Conservation (phyloP, 2,113 vertebrate genomes). For the Cranoglanis bouderius region DNA sequence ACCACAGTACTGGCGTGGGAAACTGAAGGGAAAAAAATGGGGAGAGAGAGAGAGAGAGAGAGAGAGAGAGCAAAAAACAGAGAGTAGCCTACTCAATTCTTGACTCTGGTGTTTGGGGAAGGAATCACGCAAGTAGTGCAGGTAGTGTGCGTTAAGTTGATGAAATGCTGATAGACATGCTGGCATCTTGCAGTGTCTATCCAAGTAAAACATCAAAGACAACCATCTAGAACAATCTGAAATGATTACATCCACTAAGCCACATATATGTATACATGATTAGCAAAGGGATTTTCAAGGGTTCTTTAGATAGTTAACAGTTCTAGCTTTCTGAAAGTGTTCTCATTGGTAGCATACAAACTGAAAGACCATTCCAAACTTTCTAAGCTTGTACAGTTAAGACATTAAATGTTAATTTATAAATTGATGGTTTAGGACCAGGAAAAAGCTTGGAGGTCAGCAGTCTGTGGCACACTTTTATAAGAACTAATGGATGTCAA, state of each 20-base stretch:
- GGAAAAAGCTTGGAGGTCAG: background rate
- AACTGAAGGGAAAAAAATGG: slow-evolving; percentile 2
- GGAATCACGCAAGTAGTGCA: background rate
- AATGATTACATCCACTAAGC: background rate
- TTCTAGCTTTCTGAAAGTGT: background rate
- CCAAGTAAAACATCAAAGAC: background rate
- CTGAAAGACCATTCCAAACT: background rate
- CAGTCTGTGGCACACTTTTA: background rate
- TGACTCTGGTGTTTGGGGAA: background rate
- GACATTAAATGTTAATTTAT: background rate
- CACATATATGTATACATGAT: background rate
- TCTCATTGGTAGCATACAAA: background rate
- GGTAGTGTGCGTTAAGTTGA: background rate
- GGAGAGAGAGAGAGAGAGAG: background rate
- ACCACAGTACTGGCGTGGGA: slow-evolving; percentile 42
- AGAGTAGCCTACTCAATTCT: background rate
- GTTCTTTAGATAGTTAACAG: background rate
- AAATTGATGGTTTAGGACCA: background rate
- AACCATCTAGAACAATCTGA: slow-evolving; percentile 3
- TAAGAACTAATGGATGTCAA: background rate
- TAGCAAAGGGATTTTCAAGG: background rate
- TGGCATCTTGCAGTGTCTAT: slow-evolving; percentile 1
- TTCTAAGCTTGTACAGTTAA: background rate
- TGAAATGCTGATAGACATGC: slow-evolving; percentile 4
- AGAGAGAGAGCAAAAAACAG: background rate